Base-by-base conservation (phyloP, 2,797 vertebrate genomes). In the Sebastes taczanowskii region DNA sequence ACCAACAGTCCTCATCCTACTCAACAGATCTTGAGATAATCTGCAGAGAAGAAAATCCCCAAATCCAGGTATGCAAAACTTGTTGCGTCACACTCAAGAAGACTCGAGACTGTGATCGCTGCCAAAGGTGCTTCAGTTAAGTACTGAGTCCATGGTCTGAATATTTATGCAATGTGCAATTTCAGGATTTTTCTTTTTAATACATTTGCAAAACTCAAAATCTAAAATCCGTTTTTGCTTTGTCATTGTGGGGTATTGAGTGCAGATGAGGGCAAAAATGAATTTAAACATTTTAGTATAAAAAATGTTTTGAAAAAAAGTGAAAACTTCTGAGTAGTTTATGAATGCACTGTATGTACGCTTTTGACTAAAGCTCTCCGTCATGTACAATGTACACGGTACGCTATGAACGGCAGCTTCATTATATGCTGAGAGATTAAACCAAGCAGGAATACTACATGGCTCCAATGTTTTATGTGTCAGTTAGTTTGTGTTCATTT, bases 81-180 rank as follows among this genome's bases (percentile, higher is more conserved):
- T 55, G 38, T 78, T 3, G 2, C 23, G 1, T 81, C 82, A 80
- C 14, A 66, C 20, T 13, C 52, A 29, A 56, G 23, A 71, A 63
- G 38, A 29, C 77, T 58, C 1, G 8, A 63, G 11, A 42, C 30
- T 6, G 62, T 59, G 27, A n/a, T 69, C 27, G 8, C 58, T 52
- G 71, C 61, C 59, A 78, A 74, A 78, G 34, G 53, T 46, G 60
- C 71, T 71, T 42, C 34, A 8, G 16, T 22, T 70, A 23, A 64
- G 23, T 11, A 20, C 38, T 7, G 4, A 27, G 34, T n/a, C n/a
- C 9, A 20, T 0, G 20, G 4, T 9, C 66, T 22, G 27, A 52
- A 68, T 29, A 49, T 18, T 60, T 30, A 32, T 60, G 23, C 13
- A 32, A 60, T 60, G 27, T 32, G 59, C 11, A 4, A 11, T 32